Evolutionary conservation across 2,113 vertebrate species (phyloP).

Genomic region (Rhinoderma darwinii): DNA sequence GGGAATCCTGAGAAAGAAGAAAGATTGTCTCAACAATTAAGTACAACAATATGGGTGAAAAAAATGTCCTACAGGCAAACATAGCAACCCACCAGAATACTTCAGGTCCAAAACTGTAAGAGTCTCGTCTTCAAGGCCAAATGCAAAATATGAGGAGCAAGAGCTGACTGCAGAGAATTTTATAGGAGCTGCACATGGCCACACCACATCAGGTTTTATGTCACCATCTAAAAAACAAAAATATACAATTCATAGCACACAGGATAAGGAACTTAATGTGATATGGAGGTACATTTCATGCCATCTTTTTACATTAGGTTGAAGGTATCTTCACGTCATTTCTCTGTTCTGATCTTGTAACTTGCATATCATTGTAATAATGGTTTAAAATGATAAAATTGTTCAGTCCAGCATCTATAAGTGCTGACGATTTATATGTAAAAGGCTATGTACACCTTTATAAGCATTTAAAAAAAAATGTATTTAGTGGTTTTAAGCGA

Average conservation of each 20-base stretch:
- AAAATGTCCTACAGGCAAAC: not conserved
- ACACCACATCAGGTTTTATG: conserved; percentile 76
- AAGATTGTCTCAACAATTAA: not conserved
- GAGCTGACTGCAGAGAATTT: conserved; percentile 73
- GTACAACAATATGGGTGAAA: not conserved
- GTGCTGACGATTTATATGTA: too few relatives aligned
- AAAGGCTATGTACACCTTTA: too few relatives aligned
- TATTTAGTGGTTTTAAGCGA: too few relatives aligned
- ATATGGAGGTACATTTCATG: too few relatives aligned
- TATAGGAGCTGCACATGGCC: conserved; percentile 84
- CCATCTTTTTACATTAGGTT: too few relatives aligned
- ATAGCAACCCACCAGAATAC: conserved; percentile 71
- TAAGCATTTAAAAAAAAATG: too few relatives aligned
- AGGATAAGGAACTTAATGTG: too few relatives aligned
- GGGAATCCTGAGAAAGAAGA: conserved; percentile 73
- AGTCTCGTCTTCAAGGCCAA: conserved; percentile 77
- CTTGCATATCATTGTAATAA: too few relatives aligned
- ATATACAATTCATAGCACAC: not conserved
- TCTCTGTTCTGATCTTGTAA: too few relatives aligned
- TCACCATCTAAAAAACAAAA: conserved; percentile 68
- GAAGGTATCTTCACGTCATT: too few relatives aligned
- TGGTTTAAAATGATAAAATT: too few relatives aligned
- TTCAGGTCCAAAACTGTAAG: conserved; percentile 82
- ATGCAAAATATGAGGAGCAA: conserved; percentile 74
- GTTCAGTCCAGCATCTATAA: too few relatives aligned